phyloP scores from a whole-genome alignment of 2,113 vertebrate genomes.

The Pangasianodon gigas region DNA sequence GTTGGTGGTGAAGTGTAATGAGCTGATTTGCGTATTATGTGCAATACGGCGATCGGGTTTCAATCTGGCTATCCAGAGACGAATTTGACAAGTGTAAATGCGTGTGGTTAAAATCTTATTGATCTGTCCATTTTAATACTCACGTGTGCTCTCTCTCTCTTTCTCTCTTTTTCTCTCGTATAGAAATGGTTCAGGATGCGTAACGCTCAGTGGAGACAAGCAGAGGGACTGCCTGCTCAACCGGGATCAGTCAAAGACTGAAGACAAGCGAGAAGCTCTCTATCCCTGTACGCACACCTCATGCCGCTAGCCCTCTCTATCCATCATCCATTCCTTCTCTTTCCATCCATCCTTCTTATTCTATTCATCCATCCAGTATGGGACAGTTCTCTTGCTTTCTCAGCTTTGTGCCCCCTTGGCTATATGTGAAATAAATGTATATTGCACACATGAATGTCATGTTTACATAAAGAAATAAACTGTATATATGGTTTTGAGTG shows the following conservation, averaged over 20 bases:
- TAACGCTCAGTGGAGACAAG: constrained; percentile 84
- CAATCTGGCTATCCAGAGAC: not conserved
- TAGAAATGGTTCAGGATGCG: constrained; percentile 93
- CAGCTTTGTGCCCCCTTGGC: constrained; percentile 29
- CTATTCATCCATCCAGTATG: not conserved
- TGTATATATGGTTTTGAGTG: constrained; percentile 40
- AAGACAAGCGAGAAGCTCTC: constrained; percentile 37
- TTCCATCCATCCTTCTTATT: constrained; percentile 17
- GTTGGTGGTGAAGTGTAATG: no score
- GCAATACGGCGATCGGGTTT: not conserved
- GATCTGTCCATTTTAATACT: not conserved
- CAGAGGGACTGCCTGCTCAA: constrained; percentile 88
- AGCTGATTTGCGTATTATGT: not conserved
- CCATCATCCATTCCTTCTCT: not conserved
- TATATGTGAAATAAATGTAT: constrained; percentile 73
- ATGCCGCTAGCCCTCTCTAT: not conserved
- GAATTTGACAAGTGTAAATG: not conserved
- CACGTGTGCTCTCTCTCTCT: not conserved
- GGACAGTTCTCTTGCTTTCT: not conserved
- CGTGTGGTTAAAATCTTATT: not conserved
- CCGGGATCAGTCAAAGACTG: constrained; percentile 88
- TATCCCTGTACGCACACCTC: not conserved
- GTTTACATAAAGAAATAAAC: constrained; percentile 67
- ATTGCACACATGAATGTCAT: constrained; percentile 60
- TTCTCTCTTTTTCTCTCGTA: constrained; percentile 28